Conservation (phyloP, 2,888 invertebrate genomes). For the Ligdia adustata region DNA sequence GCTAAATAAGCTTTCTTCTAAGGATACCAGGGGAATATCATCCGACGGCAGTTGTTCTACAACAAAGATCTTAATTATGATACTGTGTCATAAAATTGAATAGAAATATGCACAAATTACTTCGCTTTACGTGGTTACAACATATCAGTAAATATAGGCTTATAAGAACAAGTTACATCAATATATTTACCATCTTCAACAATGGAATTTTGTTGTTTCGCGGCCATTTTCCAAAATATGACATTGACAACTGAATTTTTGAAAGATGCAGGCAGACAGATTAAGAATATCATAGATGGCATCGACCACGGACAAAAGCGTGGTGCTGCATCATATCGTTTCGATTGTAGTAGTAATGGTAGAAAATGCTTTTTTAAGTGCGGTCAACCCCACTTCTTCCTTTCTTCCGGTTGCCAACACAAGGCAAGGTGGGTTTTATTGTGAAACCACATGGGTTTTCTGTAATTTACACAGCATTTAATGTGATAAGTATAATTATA, state of each 20-base stretch:
- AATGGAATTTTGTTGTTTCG: conserved; percentile 86
- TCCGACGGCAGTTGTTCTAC: conserved; percentile 71
- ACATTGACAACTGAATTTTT: conserved; percentile 9
- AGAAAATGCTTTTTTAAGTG: conserved; percentile 18
- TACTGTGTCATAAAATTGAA: conserved; percentile 1
- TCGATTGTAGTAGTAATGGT: conserved; percentile 15
- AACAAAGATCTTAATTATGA: conserved; percentile 39
- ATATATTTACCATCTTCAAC: conserved; percentile 85
- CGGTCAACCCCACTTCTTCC: conserved; percentile 45
- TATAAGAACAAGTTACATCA: no score
- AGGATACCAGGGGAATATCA: conserved; percentile 78
- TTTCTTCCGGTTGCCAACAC: conserved; percentile 79
- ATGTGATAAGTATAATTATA: conserved; percentile 23
- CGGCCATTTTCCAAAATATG: conserved; percentile 83
- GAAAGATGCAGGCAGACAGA: neutral
- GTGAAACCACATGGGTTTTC: conserved; percentile 70
- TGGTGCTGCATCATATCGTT: no score
- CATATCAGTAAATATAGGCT: no score
- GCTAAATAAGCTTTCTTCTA: conserved; percentile 92
- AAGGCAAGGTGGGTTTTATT: conserved; percentile 74
- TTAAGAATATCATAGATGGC: neutral
- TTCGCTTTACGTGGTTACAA: no score
- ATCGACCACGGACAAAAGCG: no score
- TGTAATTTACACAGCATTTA: conserved; percentile 42
- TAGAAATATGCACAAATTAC: no score